A percentile compares a stretch with the other conserved stretches of the same genome.
These are phyloP conservation scores for Luperina nickerlii DNA, from an alignment of 2,888 invertebrate species.

Conservation along the genomic window DNA sequence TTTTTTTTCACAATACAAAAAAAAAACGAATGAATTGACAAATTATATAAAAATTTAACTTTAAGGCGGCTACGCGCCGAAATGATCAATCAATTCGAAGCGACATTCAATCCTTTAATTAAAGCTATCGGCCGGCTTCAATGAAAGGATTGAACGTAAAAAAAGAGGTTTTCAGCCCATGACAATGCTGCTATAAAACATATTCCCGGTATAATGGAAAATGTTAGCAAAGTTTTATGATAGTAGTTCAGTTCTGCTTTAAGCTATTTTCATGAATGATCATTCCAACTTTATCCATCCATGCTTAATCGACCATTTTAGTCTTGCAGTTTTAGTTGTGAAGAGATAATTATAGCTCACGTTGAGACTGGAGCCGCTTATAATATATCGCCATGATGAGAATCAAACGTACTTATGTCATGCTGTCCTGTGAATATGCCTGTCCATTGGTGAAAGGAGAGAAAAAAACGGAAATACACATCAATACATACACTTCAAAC, in stretches of 20 bases:
- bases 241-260: background rate
- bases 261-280: background rate
- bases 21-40: too few species aligned
- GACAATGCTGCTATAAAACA: background rate
- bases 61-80: too few species aligned
- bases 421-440: background rate
- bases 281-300: background rate
- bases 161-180: background rate
- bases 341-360: background rate
- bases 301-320: background rate
- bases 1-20: too few species aligned
- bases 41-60: too few species aligned
- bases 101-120: too few species aligned
- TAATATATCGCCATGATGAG: background rate
- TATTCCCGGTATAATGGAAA: background rate
- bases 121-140: too few species aligned
- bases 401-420: background rate
- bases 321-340: background rate
- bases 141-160: too few species aligned
- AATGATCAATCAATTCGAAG: too few species aligned
- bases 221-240: background rate
- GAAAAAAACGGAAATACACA: too few species aligned
- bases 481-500: too few species aligned
- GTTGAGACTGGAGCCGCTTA: background rate
- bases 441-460: background rate